These are phyloP conservation scores for Diplodus puntazzo DNA, from an alignment of 2,797 vertebrate species.

Conservation along the genomic window DNA sequence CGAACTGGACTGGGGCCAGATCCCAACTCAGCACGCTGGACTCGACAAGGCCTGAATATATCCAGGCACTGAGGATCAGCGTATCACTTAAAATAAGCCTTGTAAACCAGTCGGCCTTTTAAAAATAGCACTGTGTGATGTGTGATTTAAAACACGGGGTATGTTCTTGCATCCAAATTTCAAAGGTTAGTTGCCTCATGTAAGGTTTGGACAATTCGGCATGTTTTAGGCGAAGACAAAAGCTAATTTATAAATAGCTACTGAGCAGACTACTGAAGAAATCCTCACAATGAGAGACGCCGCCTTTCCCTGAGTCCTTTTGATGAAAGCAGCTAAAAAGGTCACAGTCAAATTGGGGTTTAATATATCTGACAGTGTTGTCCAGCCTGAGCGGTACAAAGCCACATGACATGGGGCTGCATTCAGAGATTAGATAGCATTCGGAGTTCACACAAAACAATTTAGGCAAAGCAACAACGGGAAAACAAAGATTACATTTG, in stretches of 20 bases:
- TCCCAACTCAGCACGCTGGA: slow-evolving; percentile 51
- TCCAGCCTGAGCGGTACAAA: slow-evolving; percentile 50
- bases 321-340: slow-evolving; percentile 72
- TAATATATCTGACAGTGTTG: slow-evolving; percentile 61
- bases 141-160: slow-evolving; percentile 54
- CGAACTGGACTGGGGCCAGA: slow-evolving; percentile 58
- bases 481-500: slow-evolving; percentile 23
- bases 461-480: slow-evolving; percentile 34
- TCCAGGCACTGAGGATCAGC: slow-evolving; percentile 46
- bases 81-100: slow-evolving; percentile 60
- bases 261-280: slow-evolving; percentile 40
- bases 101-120: slow-evolving; percentile 40
- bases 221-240: slow-evolving; percentile 44
- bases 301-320: slow-evolving; percentile 38
- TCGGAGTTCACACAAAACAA: slow-evolving; percentile 48
- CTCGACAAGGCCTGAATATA: slow-evolving; percentile 39
- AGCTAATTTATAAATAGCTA: slow-evolving; percentile 54
- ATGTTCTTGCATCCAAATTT: slow-evolving; percentile 34
- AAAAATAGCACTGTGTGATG: slow-evolving; percentile 56
- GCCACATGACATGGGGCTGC: slow-evolving; percentile 55
- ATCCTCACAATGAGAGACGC: slow-evolving; percentile 40
- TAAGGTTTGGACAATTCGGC: slow-evolving; percentile 52
- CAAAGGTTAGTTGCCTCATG: slow-evolving; percentile 56
- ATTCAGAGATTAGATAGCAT: slow-evolving; percentile 59
- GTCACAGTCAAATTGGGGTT: slow-evolving; percentile 68